Base-by-base conservation (phyloP, 1,140 invertebrate species). In the Saccostrea cuccullata region DNA sequence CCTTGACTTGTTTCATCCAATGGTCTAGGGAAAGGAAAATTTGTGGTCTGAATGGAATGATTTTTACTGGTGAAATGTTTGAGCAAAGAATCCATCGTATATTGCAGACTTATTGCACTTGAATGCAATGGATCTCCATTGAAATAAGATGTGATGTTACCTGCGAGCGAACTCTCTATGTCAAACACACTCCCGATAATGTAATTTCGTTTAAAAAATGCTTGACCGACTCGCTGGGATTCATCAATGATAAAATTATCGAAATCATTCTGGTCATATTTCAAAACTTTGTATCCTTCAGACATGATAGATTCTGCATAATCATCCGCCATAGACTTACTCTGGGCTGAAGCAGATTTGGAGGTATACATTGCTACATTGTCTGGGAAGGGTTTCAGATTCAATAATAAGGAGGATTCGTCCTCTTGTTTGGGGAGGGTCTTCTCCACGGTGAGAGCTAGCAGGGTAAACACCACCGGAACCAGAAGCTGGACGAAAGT, bases 61-160 rank as follows among this genome's bases (percentile, higher is more conserved):
- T 94, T 93, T 20, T 96, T 93, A 40, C 96, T 92, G 92, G 96
- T 97, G 86, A 95, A 94, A 6, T 96, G 91, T 30, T 96, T 85
- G 91, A 97, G 93, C 55, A 97, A 64, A 55, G 96, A 92, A 92
- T 96, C 96, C 87, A 95, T 94, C 3, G 96, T 91, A 23, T 96
- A 84, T 91, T 96, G 96, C 56, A 97, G 90, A 0, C 96, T 95
- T 13, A 96, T 95, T 96, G 96, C 64, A 96, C 91, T 0, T 96
- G 95, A 8, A 96, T 95, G 0, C 96, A 96, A 47, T 84, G 93
- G 91, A 3, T 92, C 92, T 13, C 86, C 88, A 60, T 87, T 89
- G 82, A 89, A 87, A 58, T 82, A 86, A 11, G 86, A 40, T 17
- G 85, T 84, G 0, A 67, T 73, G 15, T 70, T 26, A 15, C 30